These are phyloP conservation scores for Hyposoter dolosus DNA, from an alignment of 2,888 invertebrate genomes.

Conservation along the genomic window DNA sequence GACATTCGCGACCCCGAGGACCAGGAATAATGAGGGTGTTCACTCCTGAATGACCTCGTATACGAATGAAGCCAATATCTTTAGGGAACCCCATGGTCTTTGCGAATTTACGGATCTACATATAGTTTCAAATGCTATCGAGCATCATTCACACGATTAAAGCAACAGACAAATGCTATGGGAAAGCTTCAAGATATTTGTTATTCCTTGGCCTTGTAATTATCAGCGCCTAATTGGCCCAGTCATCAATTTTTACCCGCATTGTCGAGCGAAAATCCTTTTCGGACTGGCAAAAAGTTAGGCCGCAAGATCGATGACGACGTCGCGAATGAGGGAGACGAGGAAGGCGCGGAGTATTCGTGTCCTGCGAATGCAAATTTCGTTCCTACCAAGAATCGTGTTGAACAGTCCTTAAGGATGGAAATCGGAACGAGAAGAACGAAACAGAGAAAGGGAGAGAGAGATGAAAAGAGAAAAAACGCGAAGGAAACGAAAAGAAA, in stretches of 20 bases:
- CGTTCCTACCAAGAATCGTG: constrained; percentile 73
- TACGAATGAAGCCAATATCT: constrained; percentile 39
- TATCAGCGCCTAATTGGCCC: background rate
- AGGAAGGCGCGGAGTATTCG: constrained; percentile 53
- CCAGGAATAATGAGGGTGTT: constrained; percentile 73
- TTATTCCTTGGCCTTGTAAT: background rate
- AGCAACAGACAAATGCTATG: background rate
- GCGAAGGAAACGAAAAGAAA: constrained; percentile 46
- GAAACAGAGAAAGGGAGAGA: constrained; percentile 43
- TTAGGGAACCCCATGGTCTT: constrained; percentile 46
- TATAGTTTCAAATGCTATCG: background rate
- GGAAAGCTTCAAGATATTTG: background rate
- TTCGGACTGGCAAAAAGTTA: constrained; percentile 32
- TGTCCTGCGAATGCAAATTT: constrained; percentile 74
- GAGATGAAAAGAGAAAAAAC: constrained; percentile 38
- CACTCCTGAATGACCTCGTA: constrained; percentile 70
- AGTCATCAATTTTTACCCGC: background rate
- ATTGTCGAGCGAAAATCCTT: constrained; percentile 5
- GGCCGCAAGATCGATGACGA: constrained; percentile 34
- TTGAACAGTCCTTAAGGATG: constrained; percentile 73
- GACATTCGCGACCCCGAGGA: constrained; percentile 56
- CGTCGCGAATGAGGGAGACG: background rate
- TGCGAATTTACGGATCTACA: background rate
- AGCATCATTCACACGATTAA: background rate
- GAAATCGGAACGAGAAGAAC: constrained; percentile 69